A percentile compares a stretch with the other conserved stretches of the same genome.
Conservation (phyloP, 2,888 invertebrate genomes). For the Subacronicta megacephala region DNA sequence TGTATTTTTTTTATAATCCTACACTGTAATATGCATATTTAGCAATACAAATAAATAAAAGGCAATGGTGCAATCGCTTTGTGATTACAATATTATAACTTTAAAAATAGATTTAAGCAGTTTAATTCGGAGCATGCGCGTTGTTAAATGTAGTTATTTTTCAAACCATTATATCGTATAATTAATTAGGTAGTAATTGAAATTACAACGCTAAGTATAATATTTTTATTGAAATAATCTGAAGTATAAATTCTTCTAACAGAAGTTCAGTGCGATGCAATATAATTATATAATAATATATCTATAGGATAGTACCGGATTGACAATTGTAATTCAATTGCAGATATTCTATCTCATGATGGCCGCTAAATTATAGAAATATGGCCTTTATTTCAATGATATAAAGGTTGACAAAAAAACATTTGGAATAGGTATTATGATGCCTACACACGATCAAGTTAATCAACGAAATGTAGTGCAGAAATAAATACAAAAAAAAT, state of each 20-base stretch:
- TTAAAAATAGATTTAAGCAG: slow-evolving; percentile 65
- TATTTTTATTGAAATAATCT: slow-evolving; percentile 44
- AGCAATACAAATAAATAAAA: slow-evolving; percentile 57
- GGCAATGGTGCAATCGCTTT: slow-evolving; percentile 73
- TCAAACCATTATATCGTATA: slow-evolving; percentile 47
- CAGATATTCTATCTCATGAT: too few species aligned
- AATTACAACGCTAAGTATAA: slow-evolving; percentile 38
- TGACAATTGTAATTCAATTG: background rate
- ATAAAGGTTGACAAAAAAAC: too few species aligned
- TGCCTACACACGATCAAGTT: too few species aligned
- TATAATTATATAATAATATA: too few species aligned
- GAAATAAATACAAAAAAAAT: too few species aligned
- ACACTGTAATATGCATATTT: slow-evolving; percentile 24
- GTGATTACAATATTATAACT: slow-evolving; percentile 68
- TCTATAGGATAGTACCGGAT: background rate
- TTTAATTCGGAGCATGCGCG: slow-evolving; percentile 50
- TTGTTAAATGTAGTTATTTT: slow-evolving; percentile 58
- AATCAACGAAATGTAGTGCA: too few species aligned
- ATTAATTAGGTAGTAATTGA: slow-evolving; percentile 46
- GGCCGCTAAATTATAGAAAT: too few species aligned
- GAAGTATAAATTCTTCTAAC: slow-evolving; percentile 19
- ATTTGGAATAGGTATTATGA: too few species aligned
- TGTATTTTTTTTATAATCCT: too few species aligned
- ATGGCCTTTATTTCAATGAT: too few species aligned
- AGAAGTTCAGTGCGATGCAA: slow-evolving; percentile 18